Evolutionary conservation across 2,113 vertebrate species (phyloP), one percentile per base, ranked within the genome.

Genomic region (Cynocephalus volans): DNA sequence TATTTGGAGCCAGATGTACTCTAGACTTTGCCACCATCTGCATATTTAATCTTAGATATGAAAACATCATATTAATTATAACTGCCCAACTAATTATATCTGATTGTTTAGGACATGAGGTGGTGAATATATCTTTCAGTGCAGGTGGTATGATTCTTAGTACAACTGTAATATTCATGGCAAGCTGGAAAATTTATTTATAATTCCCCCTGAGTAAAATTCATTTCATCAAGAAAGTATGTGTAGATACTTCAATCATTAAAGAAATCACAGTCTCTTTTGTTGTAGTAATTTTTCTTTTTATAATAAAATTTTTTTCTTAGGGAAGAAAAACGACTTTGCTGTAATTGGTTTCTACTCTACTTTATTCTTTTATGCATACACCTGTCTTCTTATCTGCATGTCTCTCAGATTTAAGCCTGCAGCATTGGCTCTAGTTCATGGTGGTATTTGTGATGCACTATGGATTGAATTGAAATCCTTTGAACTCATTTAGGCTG

Each of bases 31-130:
- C 97, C 31, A 88, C 90, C 97, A 98, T 98, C 98, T 99, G 98
- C 88, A 96, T 97, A 93, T 97, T 98, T 98, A 97, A 96, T 98
- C 95, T 98, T 96, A 97, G 96, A 96, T 97, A 96, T 96, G 97
- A 98, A 98, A 99, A 98, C 96, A 98, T 98, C 93, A 86, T 95
- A 98, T 98, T 98, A 98, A 97, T 98, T 98, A 83, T 98, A 97
- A 98, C 95, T 98, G 91, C 95, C 95, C 95, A 88, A 98, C 97
- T 98, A 98, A 98, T 98, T 98, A 97, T n/a, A 94, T 98, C 10
- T 83, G 93, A 98, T 98, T 98, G 81, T 98, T 98, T 98, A 97
- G 96, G 96, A 97, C 58, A 76, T 92, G 93, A 98, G 73, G 88
- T 96, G 91, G 79, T 95, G 83, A 98, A 91, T 94, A 26, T 94